phyloP scores from a whole-genome alignment of 2,888 invertebrate genomes.

The Caenorhabditis sp. region DNA sequence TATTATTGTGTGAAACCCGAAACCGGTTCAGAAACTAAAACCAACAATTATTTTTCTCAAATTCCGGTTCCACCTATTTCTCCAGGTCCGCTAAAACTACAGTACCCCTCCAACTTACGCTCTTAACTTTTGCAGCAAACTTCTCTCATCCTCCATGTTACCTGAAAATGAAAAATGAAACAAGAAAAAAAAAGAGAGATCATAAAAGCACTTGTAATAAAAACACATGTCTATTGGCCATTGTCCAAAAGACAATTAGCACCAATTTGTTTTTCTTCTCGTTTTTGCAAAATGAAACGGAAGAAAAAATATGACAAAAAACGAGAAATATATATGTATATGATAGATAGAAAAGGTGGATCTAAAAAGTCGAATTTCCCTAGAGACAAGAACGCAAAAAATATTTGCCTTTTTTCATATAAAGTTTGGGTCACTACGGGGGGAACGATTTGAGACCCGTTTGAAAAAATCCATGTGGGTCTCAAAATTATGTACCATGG shows the following conservation, averaged over 20 bases:
- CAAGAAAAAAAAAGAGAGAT: background rate
- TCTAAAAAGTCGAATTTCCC: background rate
- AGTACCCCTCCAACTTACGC: slow-evolving; percentile 17
- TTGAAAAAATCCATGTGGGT: no score
- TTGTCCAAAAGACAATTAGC: background rate
- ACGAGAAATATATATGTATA: background rate
- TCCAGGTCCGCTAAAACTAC: no score
- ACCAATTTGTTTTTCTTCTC: background rate
- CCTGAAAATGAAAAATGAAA: background rate
- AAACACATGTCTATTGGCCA: background rate
- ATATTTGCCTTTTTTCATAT: no score
- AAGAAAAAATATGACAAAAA: background rate
- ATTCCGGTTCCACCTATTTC: no score
- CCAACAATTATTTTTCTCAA: no score
- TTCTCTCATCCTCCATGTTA: slow-evolving; percentile 30
- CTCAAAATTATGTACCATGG: no score
- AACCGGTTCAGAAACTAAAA: no score
- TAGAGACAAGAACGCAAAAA: background rate
- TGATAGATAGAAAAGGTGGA: background rate
- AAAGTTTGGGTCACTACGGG: no score
- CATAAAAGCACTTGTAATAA: background rate
- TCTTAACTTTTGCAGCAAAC: slow-evolving; percentile 36
- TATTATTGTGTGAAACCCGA: no score
- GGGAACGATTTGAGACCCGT: no score
- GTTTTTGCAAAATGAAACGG: no score